A percentile compares a stretch with the other conserved stretches of the same genome.
These are phyloP conservation scores for Danio kyathit DNA, from an alignment of 2,797 vertebrate species.

Conservation along the genomic window DNA sequence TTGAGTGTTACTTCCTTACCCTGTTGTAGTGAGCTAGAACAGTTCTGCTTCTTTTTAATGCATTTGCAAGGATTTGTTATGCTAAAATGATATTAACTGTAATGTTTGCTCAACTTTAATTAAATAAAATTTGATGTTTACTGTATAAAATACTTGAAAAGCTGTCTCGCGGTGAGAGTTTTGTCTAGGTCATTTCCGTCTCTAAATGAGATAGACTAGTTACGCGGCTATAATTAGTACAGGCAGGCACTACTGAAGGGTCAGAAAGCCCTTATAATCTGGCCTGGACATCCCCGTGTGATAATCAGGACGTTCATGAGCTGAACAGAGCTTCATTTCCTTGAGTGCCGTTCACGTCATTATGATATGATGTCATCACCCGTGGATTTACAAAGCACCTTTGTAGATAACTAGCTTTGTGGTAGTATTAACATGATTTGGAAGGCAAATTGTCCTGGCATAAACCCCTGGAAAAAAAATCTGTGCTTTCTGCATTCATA, in stretches of 20 bases:
- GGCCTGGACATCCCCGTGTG: conserved; percentile 19
- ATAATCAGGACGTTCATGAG: conserved; percentile 51
- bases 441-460: conserved; percentile 29
- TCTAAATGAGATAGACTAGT: conserved; percentile 52
- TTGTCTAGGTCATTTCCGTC: conserved; percentile 45
- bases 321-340: conserved; percentile 47
- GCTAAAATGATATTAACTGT: background rate
- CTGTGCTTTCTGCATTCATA: background rate
- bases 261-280: conserved; percentile 59
- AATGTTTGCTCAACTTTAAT: background rate
- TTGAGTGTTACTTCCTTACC: background rate
- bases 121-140: background rate
- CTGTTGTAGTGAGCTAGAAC: background rate
- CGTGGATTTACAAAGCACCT: conserved; percentile 1
- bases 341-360: conserved; percentile 37
- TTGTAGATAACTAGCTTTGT: conserved; percentile 5
- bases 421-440: conserved; percentile 35
- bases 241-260: conserved; percentile 33
- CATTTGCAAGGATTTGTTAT: background rate
- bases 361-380: conserved; percentile 39
- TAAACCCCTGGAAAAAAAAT: conserved; percentile 28
- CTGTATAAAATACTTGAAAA: background rate
- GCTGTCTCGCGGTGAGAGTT: background rate
- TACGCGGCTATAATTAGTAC: conserved; percentile 52
- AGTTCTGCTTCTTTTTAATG: background rate